These are phyloP conservation scores for Netelia inedita DNA, from an alignment of 2,888 invertebrate genomes.

Conservation along the genomic window DNA sequence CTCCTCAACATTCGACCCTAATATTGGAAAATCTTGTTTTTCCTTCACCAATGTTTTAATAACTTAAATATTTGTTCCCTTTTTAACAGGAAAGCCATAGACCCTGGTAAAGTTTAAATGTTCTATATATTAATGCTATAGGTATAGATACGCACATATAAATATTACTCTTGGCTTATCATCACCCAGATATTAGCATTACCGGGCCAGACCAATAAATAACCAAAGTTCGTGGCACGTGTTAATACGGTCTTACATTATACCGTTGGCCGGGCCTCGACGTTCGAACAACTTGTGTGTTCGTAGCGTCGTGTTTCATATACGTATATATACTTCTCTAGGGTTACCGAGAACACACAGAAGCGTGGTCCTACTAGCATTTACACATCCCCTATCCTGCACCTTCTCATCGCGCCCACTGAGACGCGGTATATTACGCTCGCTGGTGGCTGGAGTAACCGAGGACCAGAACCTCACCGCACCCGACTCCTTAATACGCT, in stretches of 20 bases:
- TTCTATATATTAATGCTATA: neutral
- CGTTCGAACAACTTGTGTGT: slow-evolving; percentile 63
- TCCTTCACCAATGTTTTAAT: no score
- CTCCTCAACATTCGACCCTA: no score
- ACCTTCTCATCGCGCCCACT: slow-evolving; percentile 50
- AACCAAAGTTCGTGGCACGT: slow-evolving; percentile 80
- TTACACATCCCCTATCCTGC: slow-evolving; percentile 48
- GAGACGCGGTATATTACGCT: slow-evolving; percentile 65
- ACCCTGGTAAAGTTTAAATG: no score
- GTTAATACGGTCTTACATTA: slow-evolving; percentile 80
- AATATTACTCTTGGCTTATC: slow-evolving; percentile 60
- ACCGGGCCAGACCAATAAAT: slow-evolving; percentile 81
- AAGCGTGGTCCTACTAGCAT: slow-evolving; percentile 33
- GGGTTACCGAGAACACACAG: neutral
- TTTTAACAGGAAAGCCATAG: no score
- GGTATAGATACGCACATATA: slow-evolving; percentile 24
- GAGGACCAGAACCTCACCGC: slow-evolving; percentile 58
- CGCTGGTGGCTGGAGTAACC: slow-evolving; percentile 52
- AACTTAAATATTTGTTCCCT: no score
- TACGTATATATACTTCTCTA: neutral
- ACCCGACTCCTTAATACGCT: slow-evolving; percentile 58
- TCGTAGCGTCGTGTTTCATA: slow-evolving; percentile 51
- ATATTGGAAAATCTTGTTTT: no score
- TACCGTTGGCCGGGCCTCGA: slow-evolving; percentile 67
- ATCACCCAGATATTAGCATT: slow-evolving; percentile 77